Percentiles rank a stretch among this genome's conserved stretches.
phyloP scores from a whole-genome alignment of 2,797 vertebrate genomes.

The Scolopax bukidnonensis region DNA sequence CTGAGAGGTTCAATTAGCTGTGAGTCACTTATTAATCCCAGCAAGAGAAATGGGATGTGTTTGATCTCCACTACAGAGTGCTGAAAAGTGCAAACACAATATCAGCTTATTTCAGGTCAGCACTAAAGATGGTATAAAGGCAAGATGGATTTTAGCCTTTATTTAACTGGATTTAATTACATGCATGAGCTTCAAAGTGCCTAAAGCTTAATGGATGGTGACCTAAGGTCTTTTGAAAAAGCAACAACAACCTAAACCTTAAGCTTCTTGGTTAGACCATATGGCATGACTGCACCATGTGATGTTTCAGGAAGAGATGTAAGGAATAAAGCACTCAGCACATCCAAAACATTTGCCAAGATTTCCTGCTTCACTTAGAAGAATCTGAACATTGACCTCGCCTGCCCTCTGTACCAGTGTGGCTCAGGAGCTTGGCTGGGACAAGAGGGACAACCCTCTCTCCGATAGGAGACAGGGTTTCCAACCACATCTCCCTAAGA shows the following conservation, averaged over 20 bases:
- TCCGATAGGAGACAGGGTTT: not conserved
- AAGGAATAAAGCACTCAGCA: not conserved
- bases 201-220: not conserved
- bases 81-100: not conserved
- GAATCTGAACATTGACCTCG: not conserved
- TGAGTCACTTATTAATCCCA: not conserved
- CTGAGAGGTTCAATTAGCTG: not conserved
- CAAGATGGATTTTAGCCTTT: conserved; percentile 20
- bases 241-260: conserved; percentile 13
- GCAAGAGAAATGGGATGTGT: not conserved
- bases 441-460: no score
- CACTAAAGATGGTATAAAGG: not conserved
- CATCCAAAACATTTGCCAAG: not conserved
- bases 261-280: conserved; percentile 8
- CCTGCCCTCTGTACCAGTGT: fast-evolving
- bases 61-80: not conserved
- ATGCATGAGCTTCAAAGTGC: conserved; percentile 7
- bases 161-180: conserved; percentile 42
- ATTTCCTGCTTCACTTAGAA: not conserved
- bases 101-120: not conserved
- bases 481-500: not conserved
- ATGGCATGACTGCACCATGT: not conserved
- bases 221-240: conserved; percentile 17
- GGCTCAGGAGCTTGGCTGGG: not conserved
- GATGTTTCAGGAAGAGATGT: not conserved